Conservation (phyloP, 2,888 invertebrate genomes). For the Chrysotoxum bicinctum region DNA sequence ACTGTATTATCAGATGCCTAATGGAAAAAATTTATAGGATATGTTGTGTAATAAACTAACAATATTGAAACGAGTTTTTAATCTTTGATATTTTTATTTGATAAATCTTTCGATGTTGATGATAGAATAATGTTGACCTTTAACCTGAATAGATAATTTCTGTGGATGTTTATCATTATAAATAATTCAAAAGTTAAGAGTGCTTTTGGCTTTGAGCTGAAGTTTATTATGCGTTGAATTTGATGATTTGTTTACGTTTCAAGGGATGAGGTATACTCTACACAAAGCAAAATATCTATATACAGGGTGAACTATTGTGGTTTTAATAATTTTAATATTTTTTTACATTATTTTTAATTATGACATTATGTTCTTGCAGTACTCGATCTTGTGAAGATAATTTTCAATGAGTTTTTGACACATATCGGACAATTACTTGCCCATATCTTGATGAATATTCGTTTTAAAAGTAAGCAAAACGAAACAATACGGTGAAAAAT, state of each 20-base stretch:
- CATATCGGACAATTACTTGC: too few relatives aligned
- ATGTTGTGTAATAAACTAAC: background rate
- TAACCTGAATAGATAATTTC: background rate
- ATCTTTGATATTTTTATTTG: constrained; percentile 1
- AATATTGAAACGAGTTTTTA: constrained; percentile 19
- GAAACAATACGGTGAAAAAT: too few relatives aligned
- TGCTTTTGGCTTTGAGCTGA: background rate
- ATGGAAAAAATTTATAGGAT: background rate
- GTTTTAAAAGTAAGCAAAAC: too few relatives aligned
- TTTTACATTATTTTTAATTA: too few relatives aligned
- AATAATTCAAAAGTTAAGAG: background rate
- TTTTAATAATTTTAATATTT: too few relatives aligned
- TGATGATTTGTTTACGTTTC: background rate
- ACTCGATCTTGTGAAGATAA: too few relatives aligned
- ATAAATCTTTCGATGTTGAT: background rate
- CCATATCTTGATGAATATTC: too few relatives aligned
- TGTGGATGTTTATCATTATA: background rate
- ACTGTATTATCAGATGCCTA: background rate
- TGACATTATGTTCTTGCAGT: too few relatives aligned
- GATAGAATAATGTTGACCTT: background rate
- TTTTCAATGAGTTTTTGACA: too few relatives aligned
- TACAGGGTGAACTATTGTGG: too few relatives aligned
- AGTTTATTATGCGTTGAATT: background rate
- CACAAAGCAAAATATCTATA: too few relatives aligned
- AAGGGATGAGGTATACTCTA: too few relatives aligned